A percentile compares a stretch with the other conserved stretches of the same genome.
phyloP scores from a whole-genome alignment of 2,113 vertebrate species.

The Bubo bubo region DNA sequence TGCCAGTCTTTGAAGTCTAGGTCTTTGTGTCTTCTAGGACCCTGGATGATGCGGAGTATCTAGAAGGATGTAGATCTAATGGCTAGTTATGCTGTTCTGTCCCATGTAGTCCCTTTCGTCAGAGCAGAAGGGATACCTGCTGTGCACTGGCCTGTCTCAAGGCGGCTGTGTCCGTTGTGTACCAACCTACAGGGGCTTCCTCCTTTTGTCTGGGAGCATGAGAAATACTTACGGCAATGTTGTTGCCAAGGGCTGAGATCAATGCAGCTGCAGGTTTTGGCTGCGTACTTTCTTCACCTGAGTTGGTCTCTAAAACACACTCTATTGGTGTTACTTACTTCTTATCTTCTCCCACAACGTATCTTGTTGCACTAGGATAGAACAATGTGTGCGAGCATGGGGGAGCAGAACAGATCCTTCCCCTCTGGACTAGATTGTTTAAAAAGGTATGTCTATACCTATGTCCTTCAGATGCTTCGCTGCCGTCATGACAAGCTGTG shows the following conservation, averaged over 20 bases:
- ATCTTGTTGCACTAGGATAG: background rate
- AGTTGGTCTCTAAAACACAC: rapidly evolving
- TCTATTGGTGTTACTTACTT: background rate
- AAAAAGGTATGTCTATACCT: background rate
- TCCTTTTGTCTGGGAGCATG: constrained; percentile 24
- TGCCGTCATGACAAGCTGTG: background rate
- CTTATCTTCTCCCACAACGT: background rate
- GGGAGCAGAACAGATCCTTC: background rate
- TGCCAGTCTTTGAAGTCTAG: background rate
- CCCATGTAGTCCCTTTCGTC: background rate
- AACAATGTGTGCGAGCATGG: background rate
- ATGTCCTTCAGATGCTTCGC: background rate
- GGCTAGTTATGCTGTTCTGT: background rate
- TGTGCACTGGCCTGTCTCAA: background rate
- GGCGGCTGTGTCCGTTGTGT: background rate
- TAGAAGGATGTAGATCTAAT: background rate
- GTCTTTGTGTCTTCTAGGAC: background rate
- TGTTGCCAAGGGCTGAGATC: constrained; percentile 9
- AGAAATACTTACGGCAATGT: background rate
- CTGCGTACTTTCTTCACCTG: background rate
- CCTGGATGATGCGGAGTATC: background rate
- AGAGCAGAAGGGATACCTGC: background rate
- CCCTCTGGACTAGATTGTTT: background rate
- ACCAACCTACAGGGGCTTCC: background rate
- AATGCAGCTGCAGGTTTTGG: constrained; percentile 39